These are phyloP conservation scores for Triplophysa dalaica DNA, from an alignment of 2,113 vertebrate genomes.

Conservation along the genomic window DNA sequence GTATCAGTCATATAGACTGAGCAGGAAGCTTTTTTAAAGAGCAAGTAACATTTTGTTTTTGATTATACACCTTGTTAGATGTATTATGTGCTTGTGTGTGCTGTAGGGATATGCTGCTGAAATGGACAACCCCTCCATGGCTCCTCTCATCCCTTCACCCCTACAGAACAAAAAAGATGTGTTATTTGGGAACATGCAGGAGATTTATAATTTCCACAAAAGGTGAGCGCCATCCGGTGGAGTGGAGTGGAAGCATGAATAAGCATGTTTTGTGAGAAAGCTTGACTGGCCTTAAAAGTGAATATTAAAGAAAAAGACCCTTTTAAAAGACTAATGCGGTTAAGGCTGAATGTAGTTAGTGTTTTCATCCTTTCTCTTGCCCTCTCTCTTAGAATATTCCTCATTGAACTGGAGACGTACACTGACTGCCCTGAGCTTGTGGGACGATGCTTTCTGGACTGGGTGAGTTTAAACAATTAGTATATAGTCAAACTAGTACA, in stretches of 20 bases:
- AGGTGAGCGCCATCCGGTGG: slow-evolving; percentile 72
- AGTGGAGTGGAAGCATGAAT: background rate
- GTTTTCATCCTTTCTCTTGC: background rate
- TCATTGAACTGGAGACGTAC: slow-evolving; percentile 89
- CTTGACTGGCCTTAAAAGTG: background rate
- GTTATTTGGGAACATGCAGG: slow-evolving; percentile 97
- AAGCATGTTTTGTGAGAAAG: too few relatives aligned
- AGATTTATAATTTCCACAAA: slow-evolving; percentile 97
- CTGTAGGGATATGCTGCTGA: slow-evolving; percentile 91
- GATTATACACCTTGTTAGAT: too few relatives aligned
- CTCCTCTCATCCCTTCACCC: slow-evolving; percentile 81
- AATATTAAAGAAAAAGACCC: background rate
- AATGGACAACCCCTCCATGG: slow-evolving; percentile 92
- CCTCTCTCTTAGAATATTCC: slow-evolving; percentile 79
- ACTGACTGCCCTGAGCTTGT: slow-evolving; percentile 87
- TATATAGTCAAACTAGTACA: background rate
- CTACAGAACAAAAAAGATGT: slow-evolving; percentile 92
- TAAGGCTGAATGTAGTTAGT: background rate
- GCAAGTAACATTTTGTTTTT: too few relatives aligned
- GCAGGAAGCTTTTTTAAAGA: too few relatives aligned
- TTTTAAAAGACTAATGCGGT: too few relatives aligned
- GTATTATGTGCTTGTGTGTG: background rate
- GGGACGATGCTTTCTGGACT: slow-evolving; percentile 88
- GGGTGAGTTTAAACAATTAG: slow-evolving; percentile 71
- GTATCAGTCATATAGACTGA: too few relatives aligned